Evolutionary conservation across 2,888 invertebrate species (phyloP), one percentile per base, ranked within the genome.

Genomic region (Strigamia transsilvanica): DNA sequence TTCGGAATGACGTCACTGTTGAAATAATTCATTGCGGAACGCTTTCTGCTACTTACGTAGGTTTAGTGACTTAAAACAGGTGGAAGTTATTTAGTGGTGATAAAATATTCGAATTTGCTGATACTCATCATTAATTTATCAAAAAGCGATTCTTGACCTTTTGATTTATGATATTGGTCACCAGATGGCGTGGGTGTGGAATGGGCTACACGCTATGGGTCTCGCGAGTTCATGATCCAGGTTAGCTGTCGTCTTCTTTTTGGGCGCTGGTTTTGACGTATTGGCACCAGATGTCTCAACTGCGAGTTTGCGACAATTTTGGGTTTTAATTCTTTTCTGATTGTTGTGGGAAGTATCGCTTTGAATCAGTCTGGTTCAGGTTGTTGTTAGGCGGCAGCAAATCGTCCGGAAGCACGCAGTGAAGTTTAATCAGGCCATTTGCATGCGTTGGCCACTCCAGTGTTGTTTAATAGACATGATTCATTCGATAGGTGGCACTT

Each of bases 401-500:
- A 56, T 56, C 18, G 56, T 56, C 56, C 56, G 56, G 56, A 56
- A 56, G 56, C 56, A 56, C 56, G 27, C 73, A 73, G 23, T 73
- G 73, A 23, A 32, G 23, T 73, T 27, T 73, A 73, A 73, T 32
- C 73, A 73, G 32, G 73, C 32, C 73, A 73, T 73, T 73, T 73
- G 73, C 32, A 73, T 73, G 73, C 73, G 73, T 32, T 73, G 73
- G 27, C 32, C 73, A 73, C 32, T 73, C 73, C 73, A 73, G 13
- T 73, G 23, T 27, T 73, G 73, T 73, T 73, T 73, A 73, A 73
- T 73, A 73, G 32, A 73, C 73, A 73, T 73, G 73, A 73, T 32
- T 73, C 73, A 73, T 73, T 32, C 73, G 32, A 73, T 73, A 73
- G 73, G 73, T 73, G 73, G 73, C 73, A 73, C 32, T 73, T 73